Percentiles rank a stretch among this genome's conserved stretches.
Conservation (phyloP, 2,888 invertebrate genomes). For the Oscheius sp. region DNA sequence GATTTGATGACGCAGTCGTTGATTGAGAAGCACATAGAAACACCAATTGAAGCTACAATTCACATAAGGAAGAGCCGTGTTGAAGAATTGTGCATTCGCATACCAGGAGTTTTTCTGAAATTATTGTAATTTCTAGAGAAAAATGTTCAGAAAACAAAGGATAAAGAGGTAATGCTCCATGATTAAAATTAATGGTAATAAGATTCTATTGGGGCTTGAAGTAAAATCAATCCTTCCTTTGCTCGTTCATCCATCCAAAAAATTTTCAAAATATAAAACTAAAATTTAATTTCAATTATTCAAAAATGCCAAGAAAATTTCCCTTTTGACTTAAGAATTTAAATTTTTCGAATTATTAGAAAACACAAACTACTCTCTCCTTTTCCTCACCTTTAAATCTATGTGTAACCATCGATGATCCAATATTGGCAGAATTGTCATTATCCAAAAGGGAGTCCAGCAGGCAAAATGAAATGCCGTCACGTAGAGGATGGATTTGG, state of each 20-base stretch:
- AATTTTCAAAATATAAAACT: too few species aligned
- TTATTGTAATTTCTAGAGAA: neutral
- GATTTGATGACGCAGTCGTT: slow-evolving; percentile 38
- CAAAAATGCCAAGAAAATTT: too few species aligned
- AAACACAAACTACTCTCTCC: too few species aligned
- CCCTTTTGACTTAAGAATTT: too few species aligned
- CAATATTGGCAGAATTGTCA: slow-evolving; percentile 27
- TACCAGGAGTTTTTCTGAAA: slow-evolving; percentile 13
- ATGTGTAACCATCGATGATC: slow-evolving; percentile 25
- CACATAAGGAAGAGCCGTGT: slow-evolving; percentile 36
- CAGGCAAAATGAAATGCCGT: slow-evolving; percentile 43
- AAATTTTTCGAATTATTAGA: too few species aligned
- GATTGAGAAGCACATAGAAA: slow-evolving; percentile 42
- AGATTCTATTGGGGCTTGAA: too few species aligned
- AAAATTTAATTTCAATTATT: too few species aligned
- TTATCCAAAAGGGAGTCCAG: slow-evolving; percentile 41
- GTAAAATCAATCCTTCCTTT: too few species aligned
- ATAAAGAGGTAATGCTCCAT: too few species aligned
- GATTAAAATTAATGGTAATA: too few species aligned
- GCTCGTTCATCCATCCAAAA: too few species aligned
- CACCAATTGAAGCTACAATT: slow-evolving; percentile 44
- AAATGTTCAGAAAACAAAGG: too few species aligned
- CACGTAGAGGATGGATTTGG: slow-evolving; percentile 40
- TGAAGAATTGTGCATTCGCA: slow-evolving; percentile 23
- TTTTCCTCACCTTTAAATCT: slow-evolving; percentile 16